phyloP scores from a whole-genome alignment of 1,140 invertebrate genomes.

The Harpegnathos saltator region DNA sequence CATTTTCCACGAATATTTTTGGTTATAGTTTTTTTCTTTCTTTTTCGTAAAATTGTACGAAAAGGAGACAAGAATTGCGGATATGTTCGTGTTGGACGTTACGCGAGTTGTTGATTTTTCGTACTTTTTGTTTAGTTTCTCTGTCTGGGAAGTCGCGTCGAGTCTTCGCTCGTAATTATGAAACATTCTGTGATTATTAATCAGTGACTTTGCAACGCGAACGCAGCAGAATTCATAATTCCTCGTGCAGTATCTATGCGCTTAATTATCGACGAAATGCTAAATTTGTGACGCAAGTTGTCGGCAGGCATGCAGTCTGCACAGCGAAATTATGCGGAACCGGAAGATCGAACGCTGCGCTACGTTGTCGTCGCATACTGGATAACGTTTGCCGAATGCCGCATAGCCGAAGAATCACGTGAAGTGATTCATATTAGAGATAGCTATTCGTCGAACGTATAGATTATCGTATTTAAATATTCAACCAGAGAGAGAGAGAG shows the following conservation, averaged over 20 bases:
- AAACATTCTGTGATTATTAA: too few relatives aligned
- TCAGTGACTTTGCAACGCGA: background rate
- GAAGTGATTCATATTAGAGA: background rate
- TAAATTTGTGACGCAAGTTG: constrained; percentile 50
- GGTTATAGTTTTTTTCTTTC: too few relatives aligned
- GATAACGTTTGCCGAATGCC: constrained; percentile 2
- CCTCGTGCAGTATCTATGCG: constrained; percentile 13
- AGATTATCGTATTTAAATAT: background rate
- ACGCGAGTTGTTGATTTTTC: too few relatives aligned
- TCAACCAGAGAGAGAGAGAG: background rate
- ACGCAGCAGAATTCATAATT: background rate
- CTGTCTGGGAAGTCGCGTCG: too few relatives aligned
- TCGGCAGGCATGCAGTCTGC: constrained; percentile 43
- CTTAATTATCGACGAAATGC: constrained; percentile 47
- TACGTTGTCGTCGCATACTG: constrained; percentile 42
- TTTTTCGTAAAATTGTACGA: too few relatives aligned
- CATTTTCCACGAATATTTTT: too few relatives aligned
- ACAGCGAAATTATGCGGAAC: constrained; percentile 47
- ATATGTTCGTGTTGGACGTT: too few relatives aligned
- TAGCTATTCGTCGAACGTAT: background rate
- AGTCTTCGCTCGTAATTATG: too few relatives aligned
- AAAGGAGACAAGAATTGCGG: too few relatives aligned
- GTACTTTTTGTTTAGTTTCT: too few relatives aligned
- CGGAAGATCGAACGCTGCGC: constrained; percentile 50
- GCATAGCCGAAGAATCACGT: constrained; percentile 8